Evolutionary conservation across 1,140 invertebrate species (phyloP), one percentile per base, ranked within the genome.

Genomic region (Nephila pilipes): DNA sequence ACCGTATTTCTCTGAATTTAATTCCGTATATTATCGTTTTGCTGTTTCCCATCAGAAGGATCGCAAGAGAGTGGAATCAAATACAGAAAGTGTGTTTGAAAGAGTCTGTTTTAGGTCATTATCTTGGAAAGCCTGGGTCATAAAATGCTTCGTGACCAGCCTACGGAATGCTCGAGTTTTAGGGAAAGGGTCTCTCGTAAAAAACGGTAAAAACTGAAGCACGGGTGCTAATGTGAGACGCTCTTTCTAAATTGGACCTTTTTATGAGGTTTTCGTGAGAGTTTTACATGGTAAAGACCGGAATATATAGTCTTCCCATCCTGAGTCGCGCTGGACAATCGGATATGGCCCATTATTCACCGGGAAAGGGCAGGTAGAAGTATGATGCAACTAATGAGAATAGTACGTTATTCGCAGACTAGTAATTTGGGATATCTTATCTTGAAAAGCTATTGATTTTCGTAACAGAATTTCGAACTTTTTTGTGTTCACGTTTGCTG

Each of bases 11-110:
- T 54, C 87, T 55, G 87, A n/a, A 46, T 88, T 25, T 88, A 69
- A 75, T 65, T 69, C 87, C 63, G 85, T 60, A 88, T 54, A 65
- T 88, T 87, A 87, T 57, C 85, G 85, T 29, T 87, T 87, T 87
- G 85, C 63, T 87, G 58, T 57, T 32, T 63, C 54, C 14, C 10
- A 36, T 36, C 46, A 32, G 75, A 79, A 79, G 25, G 63, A 20
- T 65, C 25, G 32, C 25, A 32, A 79, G 75, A 79, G 54, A 83
- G 46, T 54, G 46, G 32, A 20, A 87, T 63, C 85, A 87, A 87
- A 60, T 87, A 36, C 85, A 14, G 55, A 29, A 87, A 87, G 85
- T 87, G 57, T 85, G 85, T 88, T 88, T 75, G 54, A 54, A 36
- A 88, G 63, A 54, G 60, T 75, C 18, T 65, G 87, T 88, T 88